Percentiles rank a stretch among this genome's conserved stretches.
Conservation (phyloP, 2,888 invertebrate species). For the Polyommatus icarus region DNA sequence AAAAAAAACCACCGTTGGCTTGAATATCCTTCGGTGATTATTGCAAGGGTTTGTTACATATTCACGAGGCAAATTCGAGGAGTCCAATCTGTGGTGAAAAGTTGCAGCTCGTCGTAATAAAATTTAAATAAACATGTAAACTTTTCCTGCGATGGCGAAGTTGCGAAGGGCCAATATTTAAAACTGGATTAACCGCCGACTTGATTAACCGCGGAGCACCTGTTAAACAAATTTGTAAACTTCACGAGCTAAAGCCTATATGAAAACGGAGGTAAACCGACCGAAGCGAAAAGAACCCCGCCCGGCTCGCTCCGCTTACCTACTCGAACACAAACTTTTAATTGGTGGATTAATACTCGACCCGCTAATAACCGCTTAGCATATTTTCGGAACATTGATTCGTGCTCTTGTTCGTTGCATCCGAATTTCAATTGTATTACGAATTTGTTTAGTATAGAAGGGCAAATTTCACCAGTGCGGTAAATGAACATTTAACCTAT, state of each 20-base stretch:
- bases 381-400: conserved; percentile 36
- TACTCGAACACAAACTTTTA: conserved; percentile 50
- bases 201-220: conserved; percentile 24
- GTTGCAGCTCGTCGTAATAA: background rate
- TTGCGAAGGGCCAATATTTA: background rate
- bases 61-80: background rate
- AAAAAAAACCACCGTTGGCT: background rate
- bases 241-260: conserved; percentile 21
- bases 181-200: conserved; percentile 13
- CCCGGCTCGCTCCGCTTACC: conserved; percentile 42
- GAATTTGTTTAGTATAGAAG: background rate
- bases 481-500: background rate
- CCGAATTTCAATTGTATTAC: background rate
- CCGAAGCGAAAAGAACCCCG: conserved; percentile 46
- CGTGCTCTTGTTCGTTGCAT: background rate
- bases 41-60: too few relatives aligned
- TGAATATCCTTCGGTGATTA: too few relatives aligned
- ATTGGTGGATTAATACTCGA: conserved; percentile 58
- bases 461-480: background rate
- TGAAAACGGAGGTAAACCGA: conserved; percentile 44
- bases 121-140: conserved; percentile 7
- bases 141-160: background rate
- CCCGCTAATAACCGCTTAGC: conserved; percentile 45
- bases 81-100: background rate
- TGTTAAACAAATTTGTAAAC: conserved; percentile 25